Percentiles rank a stretch among this genome's conserved stretches.
Evolutionary conservation across 2,797 vertebrate species (phyloP).

Genomic region (Austrolebias charrua): DNA sequence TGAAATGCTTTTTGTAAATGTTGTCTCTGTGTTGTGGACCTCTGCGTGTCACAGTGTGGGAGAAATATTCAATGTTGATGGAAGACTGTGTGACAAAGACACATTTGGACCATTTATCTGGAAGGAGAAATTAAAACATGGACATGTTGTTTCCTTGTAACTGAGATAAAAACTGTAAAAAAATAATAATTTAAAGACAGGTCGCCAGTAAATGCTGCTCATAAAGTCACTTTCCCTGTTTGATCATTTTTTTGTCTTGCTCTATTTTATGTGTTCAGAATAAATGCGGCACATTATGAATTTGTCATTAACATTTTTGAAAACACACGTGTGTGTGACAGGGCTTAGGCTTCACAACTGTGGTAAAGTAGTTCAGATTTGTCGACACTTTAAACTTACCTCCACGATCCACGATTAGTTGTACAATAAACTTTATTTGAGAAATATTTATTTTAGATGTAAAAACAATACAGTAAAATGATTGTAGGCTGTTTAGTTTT

Average conservation of each 20-base stretch:
- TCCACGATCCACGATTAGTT: too few relatives aligned
- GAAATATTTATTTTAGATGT: too few relatives aligned
- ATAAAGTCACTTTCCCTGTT: constrained; percentile 5
- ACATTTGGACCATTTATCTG: constrained; percentile 5
- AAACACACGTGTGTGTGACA: too few relatives aligned
- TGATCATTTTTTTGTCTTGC: neutral
- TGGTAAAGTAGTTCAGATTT: too few relatives aligned
- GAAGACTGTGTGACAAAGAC: constrained; percentile 3
- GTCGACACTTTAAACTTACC: too few relatives aligned
- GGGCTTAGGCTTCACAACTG: too few relatives aligned
- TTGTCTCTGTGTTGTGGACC: neutral
- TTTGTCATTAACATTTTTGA: too few relatives aligned
- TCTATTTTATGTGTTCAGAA: neutral
- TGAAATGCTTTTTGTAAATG: neutral
- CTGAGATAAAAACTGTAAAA: constrained; percentile 8
- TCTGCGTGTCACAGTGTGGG: neutral
- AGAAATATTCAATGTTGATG: neutral
- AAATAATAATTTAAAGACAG: neutral
- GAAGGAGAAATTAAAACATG: neutral
- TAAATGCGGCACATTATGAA: too few relatives aligned
- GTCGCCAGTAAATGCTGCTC: constrained; percentile 1
- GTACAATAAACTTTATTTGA: too few relatives aligned
- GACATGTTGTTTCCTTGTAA: constrained; percentile 28
- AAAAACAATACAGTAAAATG: too few relatives aligned
- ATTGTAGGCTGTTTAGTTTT: too few relatives aligned